A percentile compares a stretch with the other conserved stretches of the same genome.
Conservation (phyloP, 2,797 vertebrate species). For the Echiichthys vipera region DNA sequence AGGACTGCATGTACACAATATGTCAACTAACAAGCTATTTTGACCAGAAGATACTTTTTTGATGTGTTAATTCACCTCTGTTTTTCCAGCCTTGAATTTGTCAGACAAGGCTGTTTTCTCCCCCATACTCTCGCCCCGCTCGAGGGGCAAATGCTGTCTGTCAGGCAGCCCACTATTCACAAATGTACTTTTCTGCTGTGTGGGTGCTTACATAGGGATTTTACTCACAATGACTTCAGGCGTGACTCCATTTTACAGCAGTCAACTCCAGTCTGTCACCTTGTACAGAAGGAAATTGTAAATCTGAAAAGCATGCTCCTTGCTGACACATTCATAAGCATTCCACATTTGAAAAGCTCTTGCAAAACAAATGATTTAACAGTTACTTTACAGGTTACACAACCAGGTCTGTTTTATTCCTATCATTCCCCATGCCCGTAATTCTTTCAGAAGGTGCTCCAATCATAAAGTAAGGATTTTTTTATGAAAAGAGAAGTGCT, state of each 20-base stretch:
- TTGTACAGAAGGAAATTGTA: conserved; percentile 57
- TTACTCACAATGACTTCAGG: conserved; percentile 64
- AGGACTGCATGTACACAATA: neutral
- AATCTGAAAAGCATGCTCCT: conserved; percentile 60
- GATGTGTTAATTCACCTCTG: conserved; percentile 26
- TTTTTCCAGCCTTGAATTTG: conserved; percentile 30
- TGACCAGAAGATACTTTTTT: conserved; percentile 5
- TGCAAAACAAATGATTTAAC: conserved; percentile 63
- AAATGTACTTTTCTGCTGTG: conserved; percentile 62
- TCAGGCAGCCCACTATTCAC: conserved; percentile 54
- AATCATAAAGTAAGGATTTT: conserved; percentile 57
- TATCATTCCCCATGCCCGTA: conserved; percentile 9
- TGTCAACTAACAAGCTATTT: conserved; percentile 9
- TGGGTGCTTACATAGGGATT: conserved; percentile 64
- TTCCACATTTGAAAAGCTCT: conserved; percentile 57
- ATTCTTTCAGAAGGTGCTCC: conserved; percentile 32
- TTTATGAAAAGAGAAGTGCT: conserved; percentile 50
- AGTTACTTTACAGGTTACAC: conserved; percentile 53
- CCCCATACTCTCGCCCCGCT: neutral
- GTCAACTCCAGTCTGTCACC: conserved; percentile 68
- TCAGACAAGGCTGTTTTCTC: conserved; percentile 25
- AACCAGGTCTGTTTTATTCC: conserved; percentile 42
- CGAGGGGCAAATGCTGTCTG: conserved; percentile 46
- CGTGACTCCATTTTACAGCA: conserved; percentile 75
- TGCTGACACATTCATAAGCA: conserved; percentile 68